A percentile compares a stretch with the other conserved stretches of the same genome.
Evolutionary conservation across 2,797 vertebrate species (phyloP).

Genomic region (Mormyrops attenuatus): DNA sequence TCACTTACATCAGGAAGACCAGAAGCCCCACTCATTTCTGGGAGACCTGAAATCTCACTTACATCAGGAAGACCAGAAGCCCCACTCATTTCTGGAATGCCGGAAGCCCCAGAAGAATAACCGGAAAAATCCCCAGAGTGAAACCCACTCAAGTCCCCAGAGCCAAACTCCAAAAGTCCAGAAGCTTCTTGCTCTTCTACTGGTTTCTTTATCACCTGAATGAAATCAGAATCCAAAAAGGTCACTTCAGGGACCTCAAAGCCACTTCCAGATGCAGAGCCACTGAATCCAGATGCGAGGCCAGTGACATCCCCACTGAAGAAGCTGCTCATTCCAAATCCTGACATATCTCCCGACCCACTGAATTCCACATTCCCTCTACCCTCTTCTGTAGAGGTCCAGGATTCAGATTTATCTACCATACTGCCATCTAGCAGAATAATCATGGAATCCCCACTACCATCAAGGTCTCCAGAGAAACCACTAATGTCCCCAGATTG

Average conservation of each 20-base stretch:
- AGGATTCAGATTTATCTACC: slow-evolving; percentile 33
- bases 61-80: slow-evolving; percentile 36
- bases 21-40: not conserved
- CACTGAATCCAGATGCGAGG: slow-evolving; percentile 46
- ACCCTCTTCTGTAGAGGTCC: slow-evolving; percentile 39
- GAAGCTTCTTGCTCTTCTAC: slow-evolving; percentile 71
- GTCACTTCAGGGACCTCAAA: slow-evolving; percentile 58
- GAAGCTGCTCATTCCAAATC: slow-evolving; percentile 27
- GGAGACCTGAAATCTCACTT: slow-evolving; percentile 33
- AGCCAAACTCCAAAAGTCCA: slow-evolving; percentile 63
- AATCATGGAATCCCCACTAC: slow-evolving; percentile 46
- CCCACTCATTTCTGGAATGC: slow-evolving; percentile 33
- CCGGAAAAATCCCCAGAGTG: slow-evolving; percentile 45
- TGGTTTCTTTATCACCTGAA: slow-evolving; percentile 56
- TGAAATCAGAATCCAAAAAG: slow-evolving; percentile 53
- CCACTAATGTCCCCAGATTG: slow-evolving; percentile 49
- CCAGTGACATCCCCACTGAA: slow-evolving; percentile 56
- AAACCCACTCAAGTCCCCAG: slow-evolving; percentile 61
- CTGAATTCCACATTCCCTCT: slow-evolving; percentile 52
- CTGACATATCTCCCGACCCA: slow-evolving; percentile 41
- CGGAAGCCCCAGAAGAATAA: slow-evolving; percentile 53
- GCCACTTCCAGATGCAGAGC: slow-evolving; percentile 42
- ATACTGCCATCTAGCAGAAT: slow-evolving; percentile 47
- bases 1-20: slow-evolving; percentile 31
- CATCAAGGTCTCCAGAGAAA: slow-evolving; percentile 33